Percentiles rank a stretch among this genome's conserved stretches.
These are phyloP conservation scores for Pachycephala philippinensis DNA, from an alignment of 2,113 vertebrate genomes.

Conservation along the genomic window DNA sequence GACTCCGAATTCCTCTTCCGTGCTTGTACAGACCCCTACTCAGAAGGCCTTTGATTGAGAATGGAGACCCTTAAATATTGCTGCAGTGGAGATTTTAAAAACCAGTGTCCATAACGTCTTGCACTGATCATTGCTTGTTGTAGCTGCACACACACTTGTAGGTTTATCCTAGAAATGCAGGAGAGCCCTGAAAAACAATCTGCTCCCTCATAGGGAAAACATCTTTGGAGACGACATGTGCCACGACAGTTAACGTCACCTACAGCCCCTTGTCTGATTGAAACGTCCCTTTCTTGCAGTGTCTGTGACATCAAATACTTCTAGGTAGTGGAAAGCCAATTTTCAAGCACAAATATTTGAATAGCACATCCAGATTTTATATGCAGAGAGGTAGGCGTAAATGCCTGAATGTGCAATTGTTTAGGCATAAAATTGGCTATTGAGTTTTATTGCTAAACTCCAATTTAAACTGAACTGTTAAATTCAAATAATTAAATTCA, in stretches of 20 bases:
- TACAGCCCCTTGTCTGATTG: background rate
- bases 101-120: rapidly evolving
- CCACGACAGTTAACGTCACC: background rate
- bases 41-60: background rate
- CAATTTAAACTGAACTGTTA: background rate
- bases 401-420: background rate
- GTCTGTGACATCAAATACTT: background rate
- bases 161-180: background rate
- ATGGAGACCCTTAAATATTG: background rate
- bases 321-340: background rate
- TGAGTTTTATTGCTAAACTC: background rate
- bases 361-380: background rate
- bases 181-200: background rate
- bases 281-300: background rate
- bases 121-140: background rate
- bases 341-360: background rate
- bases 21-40: background rate
- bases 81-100: background rate
- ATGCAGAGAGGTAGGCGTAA: background rate
- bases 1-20: background rate
- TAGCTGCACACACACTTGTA: background rate
- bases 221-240: background rate
- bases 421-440: background rate
- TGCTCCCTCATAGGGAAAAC: background rate
- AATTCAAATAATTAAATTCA: background rate